Evolutionary conservation across 2,797 vertebrate species (phyloP), one percentile per base, ranked within the genome.

Genomic region (Thunnus albacares): DNA sequence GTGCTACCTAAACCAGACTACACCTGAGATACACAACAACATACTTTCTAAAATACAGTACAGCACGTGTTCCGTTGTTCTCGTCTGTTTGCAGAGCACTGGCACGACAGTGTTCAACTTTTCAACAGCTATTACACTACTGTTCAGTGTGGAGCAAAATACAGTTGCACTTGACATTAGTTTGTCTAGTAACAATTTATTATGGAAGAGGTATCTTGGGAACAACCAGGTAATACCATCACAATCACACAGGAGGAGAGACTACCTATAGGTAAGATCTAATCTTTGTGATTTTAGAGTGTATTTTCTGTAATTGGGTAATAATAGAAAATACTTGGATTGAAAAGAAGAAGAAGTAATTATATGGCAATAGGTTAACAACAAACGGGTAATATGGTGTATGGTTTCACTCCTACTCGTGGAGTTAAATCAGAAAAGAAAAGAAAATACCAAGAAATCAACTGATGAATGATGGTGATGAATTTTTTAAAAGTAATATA

Each of bases 11-110:
- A 87, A 83, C 60, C 35, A 11, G 22, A 65, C 68, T 45, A 22
- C 75, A 81, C 71, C 76, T 87, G 80, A 77, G 69, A 83, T 38
- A 17, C 58, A 71, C 43, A 69, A 38, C 30, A 60, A 35, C 18
- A 14, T 18, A 52, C 17, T 14, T 14, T 20, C 9, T 35, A 22
- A 45, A 57, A 75, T 41, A 52, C 47, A 57, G 41, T 1, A 12
- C 45, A 5, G 52, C n/a, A 17, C 33, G 9, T 18, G 33, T 45
- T 53, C 20, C 26, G 26, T 17, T 33, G 8, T 3, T 55, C 15
- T 49, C 30, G 1, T 56, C 41, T 17, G 3, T 58, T 30, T 6
- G 5, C 28, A 43, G 13, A 4, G 5, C 6, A 30, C 45, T 17
- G 12, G 6, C 30, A 49, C 7, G 12, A 33, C 14, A 41, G 9